Conservation (phyloP, 1,140 invertebrate species). For the Hesperophylax magnus region DNA sequence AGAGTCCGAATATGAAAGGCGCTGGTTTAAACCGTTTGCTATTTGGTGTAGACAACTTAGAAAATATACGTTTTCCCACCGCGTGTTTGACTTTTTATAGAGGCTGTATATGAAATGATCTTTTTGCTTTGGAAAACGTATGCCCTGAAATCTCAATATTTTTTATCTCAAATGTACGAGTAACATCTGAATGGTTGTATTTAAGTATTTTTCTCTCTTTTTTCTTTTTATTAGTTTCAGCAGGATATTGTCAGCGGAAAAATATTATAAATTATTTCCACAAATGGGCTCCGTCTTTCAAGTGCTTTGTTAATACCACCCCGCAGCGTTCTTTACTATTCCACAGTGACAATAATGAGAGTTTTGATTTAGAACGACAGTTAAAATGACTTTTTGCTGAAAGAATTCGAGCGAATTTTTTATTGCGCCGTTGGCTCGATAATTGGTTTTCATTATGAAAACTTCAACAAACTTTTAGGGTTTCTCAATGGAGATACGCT, state of each 20-base stretch:
- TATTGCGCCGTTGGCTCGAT: background rate
- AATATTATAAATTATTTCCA: constrained; percentile 17
- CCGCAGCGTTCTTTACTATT: background rate
- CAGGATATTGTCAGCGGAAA: background rate
- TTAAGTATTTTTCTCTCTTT: background rate
- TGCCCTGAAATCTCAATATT: too few species aligned
- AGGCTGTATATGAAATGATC: too few species aligned
- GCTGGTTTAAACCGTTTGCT: too few species aligned
- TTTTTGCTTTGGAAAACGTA: too few species aligned
- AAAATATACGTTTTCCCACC: too few species aligned
- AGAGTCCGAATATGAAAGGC: background rate
- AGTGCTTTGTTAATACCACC: background rate
- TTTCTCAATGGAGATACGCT: too few species aligned
- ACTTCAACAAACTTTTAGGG: background rate
- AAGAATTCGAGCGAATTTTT: constrained; percentile 17
- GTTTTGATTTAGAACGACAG: constrained; percentile 30
- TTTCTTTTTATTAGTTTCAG: background rate
- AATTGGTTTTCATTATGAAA: background rate
- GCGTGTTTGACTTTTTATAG: too few species aligned
- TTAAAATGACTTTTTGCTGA: constrained; percentile 26
- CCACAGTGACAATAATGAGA: constrained; percentile 21
- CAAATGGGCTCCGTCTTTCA: background rate
- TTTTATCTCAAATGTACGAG: too few species aligned
- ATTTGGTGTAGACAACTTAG: too few species aligned
- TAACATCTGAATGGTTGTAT: too few species aligned